phyloP scores from a whole-genome alignment of 1,140 invertebrate species.

The Amphibalanus amphitrite region DNA sequence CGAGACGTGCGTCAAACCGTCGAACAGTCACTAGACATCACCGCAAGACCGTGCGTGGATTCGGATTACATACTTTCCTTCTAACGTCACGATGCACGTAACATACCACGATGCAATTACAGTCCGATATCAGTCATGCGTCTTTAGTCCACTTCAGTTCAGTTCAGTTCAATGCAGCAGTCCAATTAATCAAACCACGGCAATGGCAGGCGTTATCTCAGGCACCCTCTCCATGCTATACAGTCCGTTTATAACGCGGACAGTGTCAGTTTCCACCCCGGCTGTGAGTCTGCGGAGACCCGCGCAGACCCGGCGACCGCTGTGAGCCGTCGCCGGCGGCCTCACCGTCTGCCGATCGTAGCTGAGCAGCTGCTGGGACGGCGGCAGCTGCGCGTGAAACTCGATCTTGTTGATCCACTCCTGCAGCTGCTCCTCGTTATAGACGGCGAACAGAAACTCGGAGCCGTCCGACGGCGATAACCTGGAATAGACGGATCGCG shows the following conservation, averaged over 20 bases:
- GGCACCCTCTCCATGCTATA: no score
- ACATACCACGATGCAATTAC: not conserved
- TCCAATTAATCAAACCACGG: slow-evolving; percentile 11
- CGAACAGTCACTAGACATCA: no score
- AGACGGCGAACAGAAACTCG: slow-evolving; percentile 74
- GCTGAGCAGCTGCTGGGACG: slow-evolving; percentile 67
- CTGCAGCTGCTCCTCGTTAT: slow-evolving; percentile 52
- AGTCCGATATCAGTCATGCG: no score
- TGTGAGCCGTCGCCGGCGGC: no score
- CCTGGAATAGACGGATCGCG: no score
- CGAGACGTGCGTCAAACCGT: no score
- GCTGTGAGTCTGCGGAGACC: no score
- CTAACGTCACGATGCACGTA: slow-evolving; percentile 5
- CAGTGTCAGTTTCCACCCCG: not conserved
- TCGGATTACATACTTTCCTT: slow-evolving; percentile 1
- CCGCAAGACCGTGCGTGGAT: no score
- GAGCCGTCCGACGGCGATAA: slow-evolving; percentile 74
- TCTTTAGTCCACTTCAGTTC: slow-evolving; percentile 3
- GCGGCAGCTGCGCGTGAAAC: slow-evolving; percentile 81
- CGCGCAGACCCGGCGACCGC: no score
- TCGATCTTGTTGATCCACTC: slow-evolving; percentile 89
- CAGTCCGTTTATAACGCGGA: not conserved
- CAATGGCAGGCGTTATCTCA: not conserved
- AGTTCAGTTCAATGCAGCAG: no score
- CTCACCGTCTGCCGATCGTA: slow-evolving; percentile 44